Conservation (phyloP, 2,888 invertebrate genomes). For the Zootermopsis nevadensis region DNA sequence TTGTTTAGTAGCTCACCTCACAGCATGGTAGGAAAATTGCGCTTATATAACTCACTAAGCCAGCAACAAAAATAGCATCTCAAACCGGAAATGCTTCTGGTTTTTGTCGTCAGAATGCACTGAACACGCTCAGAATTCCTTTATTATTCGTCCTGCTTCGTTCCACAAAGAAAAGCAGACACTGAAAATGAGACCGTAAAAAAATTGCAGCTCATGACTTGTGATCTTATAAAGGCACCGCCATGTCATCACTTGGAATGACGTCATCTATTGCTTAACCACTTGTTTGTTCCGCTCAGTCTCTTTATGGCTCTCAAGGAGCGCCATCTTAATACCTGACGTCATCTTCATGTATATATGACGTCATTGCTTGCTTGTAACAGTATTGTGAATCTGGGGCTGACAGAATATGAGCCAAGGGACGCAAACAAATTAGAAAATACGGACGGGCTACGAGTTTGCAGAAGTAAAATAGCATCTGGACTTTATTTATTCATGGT, state of each 20-base stretch:
- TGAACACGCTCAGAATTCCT: too few species aligned
- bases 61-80: too few species aligned
- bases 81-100: too few species aligned
- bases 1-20: too few species aligned
- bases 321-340: not conserved
- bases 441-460: not conserved
- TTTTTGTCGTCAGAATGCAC: too few species aligned
- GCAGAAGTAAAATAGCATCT: too few species aligned
- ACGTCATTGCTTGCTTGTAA: not conserved
- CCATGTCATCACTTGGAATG: constrained; percentile 11
- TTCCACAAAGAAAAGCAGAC: not conserved
- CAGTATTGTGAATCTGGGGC: not conserved
- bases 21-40: too few species aligned
- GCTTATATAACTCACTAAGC: too few species aligned
- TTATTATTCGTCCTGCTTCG: not conserved
- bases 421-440: not conserved
- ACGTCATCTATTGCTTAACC: constrained; percentile 31
- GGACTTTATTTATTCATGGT: too few species aligned
- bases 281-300: constrained; percentile 15
- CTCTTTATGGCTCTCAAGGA: constrained; percentile 9
- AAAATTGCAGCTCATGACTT: not conserved
- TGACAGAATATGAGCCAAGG: not conserved
- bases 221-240: not conserved
- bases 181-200: not conserved
- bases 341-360: not conserved